A percentile compares a stretch with the other conserved stretches of the same genome.
Evolutionary conservation across 2,888 invertebrate genomes (phyloP).

Genomic region (Gymnosoma rotundatum): DNA sequence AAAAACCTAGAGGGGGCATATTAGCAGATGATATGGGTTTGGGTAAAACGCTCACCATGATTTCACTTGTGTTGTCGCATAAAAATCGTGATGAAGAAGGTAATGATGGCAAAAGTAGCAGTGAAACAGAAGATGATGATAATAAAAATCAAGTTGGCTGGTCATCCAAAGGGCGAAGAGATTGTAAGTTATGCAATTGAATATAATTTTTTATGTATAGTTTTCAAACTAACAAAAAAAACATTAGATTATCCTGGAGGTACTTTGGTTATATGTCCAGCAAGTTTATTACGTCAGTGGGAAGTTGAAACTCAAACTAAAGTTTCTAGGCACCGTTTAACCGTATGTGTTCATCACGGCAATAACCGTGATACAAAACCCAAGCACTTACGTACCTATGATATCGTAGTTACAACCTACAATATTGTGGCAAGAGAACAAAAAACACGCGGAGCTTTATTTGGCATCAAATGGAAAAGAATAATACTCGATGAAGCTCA

Average conservation of each 20-base stretch:
- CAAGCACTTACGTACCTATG: conserved; percentile 86
- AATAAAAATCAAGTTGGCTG: conserved; percentile 72
- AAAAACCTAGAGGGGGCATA: conserved; percentile 93
- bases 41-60: conserved; percentile 91
- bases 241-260: conserved; percentile 84
- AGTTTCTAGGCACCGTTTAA: conserved; percentile 85
- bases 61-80: conserved; percentile 86
- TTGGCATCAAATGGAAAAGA: conserved; percentile 90
- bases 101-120: conserved; percentile 68
- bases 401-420: conserved; percentile 96
- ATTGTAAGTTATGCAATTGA: conserved; percentile 74
- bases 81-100: conserved; percentile 82
- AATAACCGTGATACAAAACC: conserved; percentile 86
- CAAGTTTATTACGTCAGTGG: conserved; percentile 96
- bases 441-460: conserved; percentile 85
- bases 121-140: conserved; percentile 72
- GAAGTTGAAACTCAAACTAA: conserved; percentile 88
- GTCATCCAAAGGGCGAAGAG: conserved; percentile 78
- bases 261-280: conserved; percentile 95
- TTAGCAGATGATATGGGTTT: conserved; percentile 86
- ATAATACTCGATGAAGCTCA: conserved; percentile 97
- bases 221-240: too few relatives aligned
- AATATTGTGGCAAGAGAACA: conserved; percentile 87
- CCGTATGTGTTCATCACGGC: conserved; percentile 91
- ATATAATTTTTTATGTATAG: neutral